Evolutionary conservation across 2,113 vertebrate genomes (phyloP), one percentile per base, ranked within the genome.

Genomic region (Phyllopteryx taeniolatus): DNA sequence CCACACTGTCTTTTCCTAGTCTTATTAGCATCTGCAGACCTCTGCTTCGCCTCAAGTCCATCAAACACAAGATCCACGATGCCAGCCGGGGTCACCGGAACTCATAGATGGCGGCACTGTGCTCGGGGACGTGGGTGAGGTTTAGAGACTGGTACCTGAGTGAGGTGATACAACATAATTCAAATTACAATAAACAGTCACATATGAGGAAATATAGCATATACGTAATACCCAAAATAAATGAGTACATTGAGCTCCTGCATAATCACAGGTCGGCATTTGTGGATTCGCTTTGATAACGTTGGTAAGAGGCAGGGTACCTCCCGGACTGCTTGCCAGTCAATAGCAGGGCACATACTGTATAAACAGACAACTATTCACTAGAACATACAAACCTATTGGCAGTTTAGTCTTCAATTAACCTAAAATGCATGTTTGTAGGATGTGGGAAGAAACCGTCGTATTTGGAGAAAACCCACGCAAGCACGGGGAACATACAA

Each of bases 81-180:
- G 77, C 73, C 11, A 57, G 67, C 84, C 66, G 44, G 75, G 81
- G 95, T 99, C 97, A 99, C 95, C 98, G 98, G 89, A 99, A 99
- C 84, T 99, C 97, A 5, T 99, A 99, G 92, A 99, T 98, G 85
- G 97, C 95, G 17, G 95, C 96, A 0, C 98, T 99, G 96, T 97
- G 96, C 92, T 99, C 97, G 0, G 96, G 95, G 84, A 99, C 97
- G 0, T 99, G 97, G 62, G 95, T 98, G 79, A 99, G 94, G 84
- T 97, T 99, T 89, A 99, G 83, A n/a, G 98, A 99, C 92, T 99
- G 98, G 91, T 98, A 99, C 98, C 98, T 99, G 59, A 47, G 49
- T 99, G 59, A 44, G 53, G 70, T 0, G 51, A 1, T 15, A 70
- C 60, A 76, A 72, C 15, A 76, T 0, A 22, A 17, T 35, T 61